Evolutionary conservation across 2,113 vertebrate genomes (phyloP).

Genomic region (Zootoca vivipara): DNA sequence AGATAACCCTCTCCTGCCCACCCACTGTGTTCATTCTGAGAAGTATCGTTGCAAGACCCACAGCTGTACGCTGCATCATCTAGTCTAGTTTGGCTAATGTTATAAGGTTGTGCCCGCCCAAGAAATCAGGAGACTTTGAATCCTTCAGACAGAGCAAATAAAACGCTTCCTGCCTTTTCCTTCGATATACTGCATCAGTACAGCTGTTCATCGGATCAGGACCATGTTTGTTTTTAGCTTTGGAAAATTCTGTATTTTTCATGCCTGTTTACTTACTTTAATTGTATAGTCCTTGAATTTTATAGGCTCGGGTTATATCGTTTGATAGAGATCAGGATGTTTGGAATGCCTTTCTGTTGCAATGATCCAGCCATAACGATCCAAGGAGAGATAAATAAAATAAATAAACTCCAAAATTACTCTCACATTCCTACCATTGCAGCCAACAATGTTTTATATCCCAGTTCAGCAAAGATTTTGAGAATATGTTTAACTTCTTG

Average conservation of each 20-base stretch:
- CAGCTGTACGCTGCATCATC: too few relatives aligned
- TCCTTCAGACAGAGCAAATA: background rate
- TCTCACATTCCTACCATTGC: background rate
- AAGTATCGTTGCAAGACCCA: too few relatives aligned
- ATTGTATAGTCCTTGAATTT: constrained; percentile 56
- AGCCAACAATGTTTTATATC: background rate
- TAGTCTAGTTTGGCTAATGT: too few relatives aligned
- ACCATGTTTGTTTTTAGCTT: constrained; percentile 25
- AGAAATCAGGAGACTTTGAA: background rate
- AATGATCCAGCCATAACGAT: constrained; percentile 48
- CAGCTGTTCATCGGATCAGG: background rate
- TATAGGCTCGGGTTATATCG: constrained; percentile 40
- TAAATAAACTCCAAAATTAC: background rate
- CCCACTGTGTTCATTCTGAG: too few relatives aligned
- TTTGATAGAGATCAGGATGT: constrained; percentile 50
- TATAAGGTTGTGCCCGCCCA: background rate
- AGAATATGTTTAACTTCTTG: background rate
- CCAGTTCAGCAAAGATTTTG: background rate
- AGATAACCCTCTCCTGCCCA: background rate
- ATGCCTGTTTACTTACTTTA: constrained; percentile 57
- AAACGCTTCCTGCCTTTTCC: background rate
- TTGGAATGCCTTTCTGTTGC: constrained; percentile 62
- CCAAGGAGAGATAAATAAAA: constrained; percentile 43
- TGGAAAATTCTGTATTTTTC: constrained; percentile 33
- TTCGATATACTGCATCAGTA: background rate